Evolutionary conservation across 2,797 vertebrate species (phyloP), one percentile per base, ranked within the genome.

Genomic region (Sebastes steindachneri): DNA sequence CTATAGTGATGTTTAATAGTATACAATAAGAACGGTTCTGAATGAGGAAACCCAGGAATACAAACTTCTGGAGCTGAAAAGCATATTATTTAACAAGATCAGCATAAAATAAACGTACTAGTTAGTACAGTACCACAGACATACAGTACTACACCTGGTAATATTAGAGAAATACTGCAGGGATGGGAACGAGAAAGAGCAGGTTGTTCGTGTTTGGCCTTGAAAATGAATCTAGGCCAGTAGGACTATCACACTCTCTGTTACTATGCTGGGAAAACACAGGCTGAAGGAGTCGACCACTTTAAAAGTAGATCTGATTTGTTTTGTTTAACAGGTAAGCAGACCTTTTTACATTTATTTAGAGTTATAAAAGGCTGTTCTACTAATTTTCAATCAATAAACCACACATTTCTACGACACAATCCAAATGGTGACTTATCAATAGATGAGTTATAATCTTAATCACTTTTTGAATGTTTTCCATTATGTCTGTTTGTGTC

Each of bases 191-290:
- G 33, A 2, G 28, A 77, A 14, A 28, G 21, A 73, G 3, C 60
- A 37, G 23, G 2, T 7, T 80, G n/a, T 41, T 17, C 6, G 3
- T 54, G 55, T 37, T 45, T 68, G 68, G 60, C 69, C 62, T 58
- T 68, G 64, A 68, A 85, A 76, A 31, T 62, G 23, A 81, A 90
- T 91, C 81, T 87, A 80, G 85, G 83, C 67, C 77, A 91, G 73
- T 65, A 64, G 75, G 66, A 85, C 73, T 68, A 48, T 80, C 19
- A 72, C 72, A 65, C 10, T 57, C 9, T 48, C 63, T 78, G 67
- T 87, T 73, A 65, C 80, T 77, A 84, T n/a, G n/a, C 72, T 21
- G 67, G 25, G 63, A 76, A 55, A 59, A 80, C 66, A 68, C 12
- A 35, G n/a, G 8, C 64, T 59, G 51, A 66, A 54, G 25, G 14